Evolutionary conservation across 2,888 invertebrate species (phyloP), one percentile per base, ranked within the genome.

Genomic region (Myopa tessellatipennis): DNA sequence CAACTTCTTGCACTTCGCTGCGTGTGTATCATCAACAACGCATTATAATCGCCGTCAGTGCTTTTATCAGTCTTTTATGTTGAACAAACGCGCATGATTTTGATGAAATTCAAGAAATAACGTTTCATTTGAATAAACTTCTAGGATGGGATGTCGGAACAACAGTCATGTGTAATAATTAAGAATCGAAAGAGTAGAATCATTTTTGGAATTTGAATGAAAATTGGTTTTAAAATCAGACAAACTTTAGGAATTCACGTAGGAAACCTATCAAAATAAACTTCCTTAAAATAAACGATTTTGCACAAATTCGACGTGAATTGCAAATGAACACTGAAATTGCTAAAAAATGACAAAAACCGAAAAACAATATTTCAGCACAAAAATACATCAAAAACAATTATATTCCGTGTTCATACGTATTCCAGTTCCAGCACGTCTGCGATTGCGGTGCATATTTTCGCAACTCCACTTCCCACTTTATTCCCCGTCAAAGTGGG

Each of bases 401-500:
- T n/a, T 61, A n/a, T 4, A 18, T 61, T 61, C 61, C 61, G 26
- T n/a, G n/a, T 45, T 45, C 45, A 45, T 10, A 26, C 26, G 26
- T 26, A 45, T 45, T 45, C 10, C 45, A 65, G 65, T 65, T 65
- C 12, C 65, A 36, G 38, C 65, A 65, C 36, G 70, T 65, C 16
- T 65, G 4, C 34, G 18, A 40, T 45, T 40, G 34, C 16, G 40
- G 18, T 61, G 73, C 40, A 63, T 63, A 45, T 45, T 73, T 73
- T 73, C 61, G 73, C 73, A 73, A 61, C 7, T 18, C 69, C 50
- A 50, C 69, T 69, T 45, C 63, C 63, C 34, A 65, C 63, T 65
- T 52, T n/a, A 18, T 50, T 26, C 12, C 45, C 45, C 50, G 18
- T n/a, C 50, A 10, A 5, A 45, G 38, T 10, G 14, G 55, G 12